Evolutionary conservation across 2,797 vertebrate genomes (phyloP).

Genomic region (Astyanax mexicanus): DNA sequence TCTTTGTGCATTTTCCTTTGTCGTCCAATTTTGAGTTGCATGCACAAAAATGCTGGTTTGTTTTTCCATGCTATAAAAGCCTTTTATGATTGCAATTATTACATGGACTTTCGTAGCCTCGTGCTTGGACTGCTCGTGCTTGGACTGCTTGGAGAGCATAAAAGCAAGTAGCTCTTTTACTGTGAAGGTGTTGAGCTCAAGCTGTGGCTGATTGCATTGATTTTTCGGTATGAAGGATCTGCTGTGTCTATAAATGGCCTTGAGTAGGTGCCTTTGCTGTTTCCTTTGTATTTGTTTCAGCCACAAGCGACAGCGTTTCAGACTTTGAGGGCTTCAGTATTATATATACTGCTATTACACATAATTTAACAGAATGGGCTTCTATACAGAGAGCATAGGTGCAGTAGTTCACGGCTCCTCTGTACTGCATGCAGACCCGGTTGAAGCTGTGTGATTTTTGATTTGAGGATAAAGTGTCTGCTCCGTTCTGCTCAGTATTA

Average conservation of each 20-base stretch:
- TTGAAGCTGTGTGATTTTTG: neutral
- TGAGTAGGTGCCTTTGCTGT: neutral
- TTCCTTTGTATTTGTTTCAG: slow-evolving; percentile 3
- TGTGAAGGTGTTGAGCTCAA: slow-evolving; percentile 10
- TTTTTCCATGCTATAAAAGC: too few species aligned
- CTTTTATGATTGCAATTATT: neutral
- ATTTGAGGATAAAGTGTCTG: neutral
- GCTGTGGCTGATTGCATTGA: slow-evolving; percentile 14
- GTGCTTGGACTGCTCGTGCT: neutral
- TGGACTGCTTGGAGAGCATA: neutral
- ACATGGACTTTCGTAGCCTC: neutral
- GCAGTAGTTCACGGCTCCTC: neutral
- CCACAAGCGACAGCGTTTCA: neutral
- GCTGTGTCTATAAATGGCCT: slow-evolving; percentile 22
- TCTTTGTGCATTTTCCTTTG: too few species aligned
- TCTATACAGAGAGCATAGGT: neutral
- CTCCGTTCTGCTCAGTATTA: neutral
- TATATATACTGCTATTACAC: neutral
- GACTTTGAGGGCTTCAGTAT: slow-evolving; percentile 6
- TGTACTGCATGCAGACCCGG: neutral
- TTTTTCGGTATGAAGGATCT: slow-evolving; percentile 21
- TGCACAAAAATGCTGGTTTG: too few species aligned
- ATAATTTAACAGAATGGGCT: neutral
- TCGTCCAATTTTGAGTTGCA: too few species aligned
- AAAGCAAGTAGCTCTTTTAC: neutral